These are phyloP conservation scores for Oenanthe melanoleuca DNA, from an alignment of 2,113 vertebrate species.

Conservation along the genomic window DNA sequence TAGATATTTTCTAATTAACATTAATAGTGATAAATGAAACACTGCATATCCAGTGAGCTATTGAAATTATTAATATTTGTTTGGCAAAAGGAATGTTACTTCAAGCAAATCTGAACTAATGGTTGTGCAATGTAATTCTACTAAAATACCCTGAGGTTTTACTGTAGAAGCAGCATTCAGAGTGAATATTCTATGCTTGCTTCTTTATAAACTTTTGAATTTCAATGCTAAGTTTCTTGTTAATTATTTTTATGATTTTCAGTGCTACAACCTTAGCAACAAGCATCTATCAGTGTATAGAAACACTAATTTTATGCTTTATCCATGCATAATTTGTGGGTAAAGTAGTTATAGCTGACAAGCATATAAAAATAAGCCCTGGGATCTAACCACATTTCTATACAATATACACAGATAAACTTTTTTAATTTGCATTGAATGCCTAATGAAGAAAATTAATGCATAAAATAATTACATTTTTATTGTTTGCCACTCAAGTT, in stretches of 20 bases:
- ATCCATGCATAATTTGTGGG: neutral
- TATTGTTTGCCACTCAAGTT: neutral
- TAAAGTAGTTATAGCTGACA: neutral
- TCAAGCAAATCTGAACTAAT: neutral
- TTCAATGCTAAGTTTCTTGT: neutral
- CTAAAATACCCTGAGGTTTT: neutral
- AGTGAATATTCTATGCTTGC: neutral
- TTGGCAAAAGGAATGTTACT: conserved; percentile 6
- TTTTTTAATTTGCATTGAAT: neutral
- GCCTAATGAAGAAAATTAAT: neutral
- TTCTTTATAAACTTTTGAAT: neutral
- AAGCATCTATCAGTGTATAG: neutral
- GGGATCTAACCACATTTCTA: neutral
- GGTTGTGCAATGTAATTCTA: neutral
- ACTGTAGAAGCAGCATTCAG: neutral
- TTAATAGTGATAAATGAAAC: conserved; percentile 34
- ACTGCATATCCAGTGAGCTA: neutral
- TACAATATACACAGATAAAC: neutral
- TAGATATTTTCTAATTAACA: conserved; percentile 58
- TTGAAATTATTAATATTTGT: neutral
- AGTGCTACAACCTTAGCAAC: neutral
- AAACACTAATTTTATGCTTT: neutral
- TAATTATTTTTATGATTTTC: neutral
- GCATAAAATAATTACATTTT: neutral
- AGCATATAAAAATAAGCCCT: neutral